Conservation (phyloP, 2,113 vertebrate species). For the Corydoras sp. region DNA sequence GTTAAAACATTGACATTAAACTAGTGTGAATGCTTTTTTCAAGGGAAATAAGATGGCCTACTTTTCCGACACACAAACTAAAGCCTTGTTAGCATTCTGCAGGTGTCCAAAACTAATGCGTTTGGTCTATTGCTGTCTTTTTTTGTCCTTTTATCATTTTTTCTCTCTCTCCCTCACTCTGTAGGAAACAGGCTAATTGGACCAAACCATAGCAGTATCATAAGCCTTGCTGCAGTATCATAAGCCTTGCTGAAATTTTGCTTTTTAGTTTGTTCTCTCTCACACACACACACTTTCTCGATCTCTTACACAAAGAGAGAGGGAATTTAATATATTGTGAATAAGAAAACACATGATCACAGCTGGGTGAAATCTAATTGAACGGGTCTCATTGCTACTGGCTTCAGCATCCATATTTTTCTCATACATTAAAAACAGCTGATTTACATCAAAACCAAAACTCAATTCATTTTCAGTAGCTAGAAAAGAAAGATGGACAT, state of each 20-base stretch:
- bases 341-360: not conserved
- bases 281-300: slow-evolving; percentile 26
- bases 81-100: slow-evolving; percentile 13
- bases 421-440: too few species aligned
- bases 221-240: slow-evolving; percentile 5
- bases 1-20: not conserved
- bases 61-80: slow-evolving; percentile 4
- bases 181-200: slow-evolving; percentile 17
- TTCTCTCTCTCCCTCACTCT: slow-evolving; percentile 1
- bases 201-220: slow-evolving; percentile 14
- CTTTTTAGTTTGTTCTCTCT: not conserved
- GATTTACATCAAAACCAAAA: too few species aligned
- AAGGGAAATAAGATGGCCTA: not conserved
- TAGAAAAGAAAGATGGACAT: too few species aligned
- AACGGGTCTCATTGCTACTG: too few species aligned
- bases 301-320: not conserved
- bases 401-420: too few species aligned
- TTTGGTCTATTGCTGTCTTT: not conserved
- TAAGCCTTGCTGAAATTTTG: not conserved
- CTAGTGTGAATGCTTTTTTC: not conserved
- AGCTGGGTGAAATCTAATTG: too few species aligned
- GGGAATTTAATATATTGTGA: too few species aligned
- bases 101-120: slow-evolving; percentile 8
- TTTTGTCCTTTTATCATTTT: not conserved
- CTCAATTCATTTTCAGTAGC: too few species aligned